phyloP scores from a whole-genome alignment of 2,888 invertebrate species.

The Adelognathus sp. region DNA sequence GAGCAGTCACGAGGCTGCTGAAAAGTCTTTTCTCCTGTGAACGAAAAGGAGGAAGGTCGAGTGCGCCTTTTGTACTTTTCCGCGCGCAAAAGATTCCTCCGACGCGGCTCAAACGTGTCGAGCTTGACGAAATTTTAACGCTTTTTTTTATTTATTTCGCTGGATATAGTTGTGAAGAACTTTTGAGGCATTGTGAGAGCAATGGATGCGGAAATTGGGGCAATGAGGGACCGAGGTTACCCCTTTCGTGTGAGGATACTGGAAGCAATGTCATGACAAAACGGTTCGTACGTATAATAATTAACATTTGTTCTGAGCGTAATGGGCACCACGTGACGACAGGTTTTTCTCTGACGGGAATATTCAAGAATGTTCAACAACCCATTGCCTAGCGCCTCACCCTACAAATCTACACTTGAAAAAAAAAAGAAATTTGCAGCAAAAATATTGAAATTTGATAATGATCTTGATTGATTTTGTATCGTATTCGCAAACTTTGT shows the following conservation, averaged over 20 bases:
- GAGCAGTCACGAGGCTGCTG: slow-evolving; percentile 21
- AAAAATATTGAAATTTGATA: no score
- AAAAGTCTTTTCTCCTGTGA: slow-evolving; percentile 39
- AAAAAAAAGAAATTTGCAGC: no score
- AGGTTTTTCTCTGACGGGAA: no score
- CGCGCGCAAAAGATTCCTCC: not conserved
- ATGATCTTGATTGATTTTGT: no score
- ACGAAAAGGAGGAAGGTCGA: slow-evolving; percentile 48
- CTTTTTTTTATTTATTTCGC: not conserved
- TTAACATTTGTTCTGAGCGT: no score
- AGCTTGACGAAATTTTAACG: not conserved
- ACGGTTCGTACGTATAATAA: not conserved
- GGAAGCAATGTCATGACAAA: not conserved
- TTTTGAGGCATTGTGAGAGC: not conserved
- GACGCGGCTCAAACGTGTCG: not conserved
- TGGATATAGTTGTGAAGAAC: not conserved
- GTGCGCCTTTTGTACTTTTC: slow-evolving; percentile 48
- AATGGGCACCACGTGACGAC: no score
- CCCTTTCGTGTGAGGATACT: not conserved
- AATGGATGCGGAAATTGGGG: not conserved
- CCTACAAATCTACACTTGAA: no score
- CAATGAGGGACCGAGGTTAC: not conserved
- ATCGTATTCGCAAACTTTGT: no score
- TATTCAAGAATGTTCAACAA: no score
- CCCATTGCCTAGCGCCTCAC: no score